Evolutionary conservation across 2,888 invertebrate species (phyloP), one percentile per base, ranked within the genome.

Genomic region (Conchocele bisecta): DNA sequence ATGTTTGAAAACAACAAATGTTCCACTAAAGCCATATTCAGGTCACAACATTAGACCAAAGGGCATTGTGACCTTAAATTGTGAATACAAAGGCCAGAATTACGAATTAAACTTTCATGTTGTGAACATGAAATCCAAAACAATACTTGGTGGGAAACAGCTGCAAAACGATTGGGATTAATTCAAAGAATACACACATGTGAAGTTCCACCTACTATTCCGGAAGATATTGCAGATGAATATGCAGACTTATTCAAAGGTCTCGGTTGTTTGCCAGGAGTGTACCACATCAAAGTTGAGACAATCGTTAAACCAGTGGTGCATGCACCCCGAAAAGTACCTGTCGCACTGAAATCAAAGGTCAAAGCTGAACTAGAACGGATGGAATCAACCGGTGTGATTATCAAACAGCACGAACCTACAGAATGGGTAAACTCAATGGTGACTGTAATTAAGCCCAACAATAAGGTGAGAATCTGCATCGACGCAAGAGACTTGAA

Each of bases 261-360:
- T 3, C n/a, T 75, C 46, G 72, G 75, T 22, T 75, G 54, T 31
- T 11, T 75, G 11, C 68, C 75, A 11, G 59, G 75, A 15, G 33
- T 31, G 33, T 24, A 51, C 51, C 3, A 24, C 11, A 75, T 78
- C 3, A 63, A 68, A 7, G 35, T 75, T 20, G 65, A 74, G 37
- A 26, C 33, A 26, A 44, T 61, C 31, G 66, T 69, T 6, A n/a
- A 39, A 48, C 81, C 76, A 17, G 67, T 68, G 9, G 67, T 79
- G 24, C 71, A 76, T 17, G 61, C 73, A 29, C 58, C 68, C 4
- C 31, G 79, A 31, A 76, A 70, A 48, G 60, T 76, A n/a, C 81
- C 75, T 35, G 33, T 74, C 41, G 56, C 71, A 2, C 24, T 83
- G 15, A 59, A 58, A 41, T 54, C 69, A 1, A 72, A 64, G 44